Evolutionary conservation across 2,888 invertebrate genomes (phyloP).

Genomic region (Piscicola geometra): DNA sequence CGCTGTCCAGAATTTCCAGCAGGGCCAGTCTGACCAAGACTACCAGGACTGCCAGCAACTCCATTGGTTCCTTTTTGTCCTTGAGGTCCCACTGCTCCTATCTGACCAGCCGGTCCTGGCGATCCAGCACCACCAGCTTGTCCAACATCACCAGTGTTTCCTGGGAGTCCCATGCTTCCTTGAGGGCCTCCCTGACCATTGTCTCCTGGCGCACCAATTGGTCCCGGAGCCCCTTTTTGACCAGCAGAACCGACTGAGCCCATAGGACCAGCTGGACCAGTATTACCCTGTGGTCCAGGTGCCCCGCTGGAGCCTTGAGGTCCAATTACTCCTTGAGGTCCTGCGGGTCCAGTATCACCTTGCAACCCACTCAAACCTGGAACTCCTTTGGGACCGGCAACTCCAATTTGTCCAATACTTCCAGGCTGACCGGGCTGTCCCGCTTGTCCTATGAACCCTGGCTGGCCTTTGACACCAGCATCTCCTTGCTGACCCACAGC

Average conservation of each 20-base stretch:
- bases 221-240: constrained; percentile 10
- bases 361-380: not conserved
- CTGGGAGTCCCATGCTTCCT: not conserved
- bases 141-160: not conserved
- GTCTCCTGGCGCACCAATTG: not conserved
- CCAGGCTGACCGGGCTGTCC: constrained; percentile 4
- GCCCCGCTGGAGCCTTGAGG: constrained; percentile 2
- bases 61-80: constrained; percentile 31
- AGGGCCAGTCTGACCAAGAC: constrained; percentile 34
- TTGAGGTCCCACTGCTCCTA: constrained; percentile 34
- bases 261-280: not conserved
- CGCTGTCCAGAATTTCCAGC: constrained; percentile 35
- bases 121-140: not conserved
- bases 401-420: constrained; percentile 10
- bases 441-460: not conserved
- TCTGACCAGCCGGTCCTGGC: not conserved
- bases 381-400: constrained; percentile 6
- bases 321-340: not conserved
- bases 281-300: not conserved
- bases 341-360: not conserved
- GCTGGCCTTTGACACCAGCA: not conserved
- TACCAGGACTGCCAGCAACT: not conserved
- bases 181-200: not conserved
- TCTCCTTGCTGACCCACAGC: not conserved
- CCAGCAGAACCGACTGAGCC: constrained; percentile 16